Base-by-base conservation (phyloP, 2,797 vertebrate genomes). In the Darevskia nairensis region DNA sequence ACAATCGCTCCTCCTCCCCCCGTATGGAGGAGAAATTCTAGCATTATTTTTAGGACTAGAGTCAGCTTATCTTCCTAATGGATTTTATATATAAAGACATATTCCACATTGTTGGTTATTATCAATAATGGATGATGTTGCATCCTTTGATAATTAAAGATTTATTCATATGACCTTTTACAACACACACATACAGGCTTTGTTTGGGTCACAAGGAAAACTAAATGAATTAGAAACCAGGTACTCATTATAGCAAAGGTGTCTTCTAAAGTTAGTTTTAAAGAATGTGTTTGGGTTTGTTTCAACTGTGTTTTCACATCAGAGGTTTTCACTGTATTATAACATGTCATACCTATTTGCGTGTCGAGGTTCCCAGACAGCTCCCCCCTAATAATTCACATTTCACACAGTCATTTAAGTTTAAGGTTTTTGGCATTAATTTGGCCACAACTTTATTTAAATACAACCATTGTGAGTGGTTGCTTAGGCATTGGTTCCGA, bases 121-220 rank as follows among this genome's bases (percentile, higher is more conserved):
- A 96, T 97, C 96, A 97, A 97, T 97, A 96, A 97, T 97, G 95
- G 94, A 97, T 94, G 91, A 86, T 91, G 89, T 66, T 96, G 91
- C 93, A 95, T 96, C 93, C 93, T 95, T 97, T 97, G 95, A 88
- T 96, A 96, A 97, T 97, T 97, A 97, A 97, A 97, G 95, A 96
- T 97, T 96, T 97, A 97, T 97, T 97, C 96, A 94, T 95, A 95
- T 93, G 89, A 88, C 96, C 96, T 95, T 95, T 96, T 96, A 96
- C 91, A 95, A 95, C 93, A 96, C 93, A 96, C 95, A 96, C 95
- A 95, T 93, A 95, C 87, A 95, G 64, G 80, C 93, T 94, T 91
- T 92, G 91, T 95, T 96, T 96, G 96, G 94, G 92, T 93, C 95
- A 95, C 85, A 95, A 94, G 95, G 96, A 96, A 95, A 97, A 95